Evolutionary conservation across 2,113 vertebrate species (phyloP).

Genomic region (Python bivittatus): DNA sequence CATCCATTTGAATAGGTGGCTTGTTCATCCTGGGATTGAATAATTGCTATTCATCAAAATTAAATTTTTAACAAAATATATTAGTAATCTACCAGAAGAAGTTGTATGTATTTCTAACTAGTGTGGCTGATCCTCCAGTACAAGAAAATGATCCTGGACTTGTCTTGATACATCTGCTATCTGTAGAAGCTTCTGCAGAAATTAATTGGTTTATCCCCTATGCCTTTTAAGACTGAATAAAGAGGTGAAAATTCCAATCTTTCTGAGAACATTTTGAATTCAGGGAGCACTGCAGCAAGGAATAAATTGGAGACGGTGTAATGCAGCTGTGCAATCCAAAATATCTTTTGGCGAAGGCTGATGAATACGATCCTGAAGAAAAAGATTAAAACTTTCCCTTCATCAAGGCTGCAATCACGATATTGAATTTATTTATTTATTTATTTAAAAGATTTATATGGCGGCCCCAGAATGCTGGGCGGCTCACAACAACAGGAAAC

Average conservation of each 20-base stretch:
- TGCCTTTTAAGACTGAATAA: background rate
- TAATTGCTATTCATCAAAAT: background rate
- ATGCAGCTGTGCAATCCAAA: background rate
- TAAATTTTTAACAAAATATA: background rate
- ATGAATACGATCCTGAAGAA: background rate
- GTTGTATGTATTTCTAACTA: background rate
- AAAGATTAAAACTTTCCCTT: background rate
- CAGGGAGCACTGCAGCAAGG: background rate
- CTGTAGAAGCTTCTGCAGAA: background rate
- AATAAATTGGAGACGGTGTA: conserved; percentile 12
- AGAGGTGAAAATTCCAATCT: background rate
- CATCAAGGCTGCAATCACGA: background rate
- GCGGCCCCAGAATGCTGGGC: too few relatives aligned
- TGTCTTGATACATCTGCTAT: background rate
- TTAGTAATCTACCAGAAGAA: background rate
- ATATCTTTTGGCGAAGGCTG: background rate
- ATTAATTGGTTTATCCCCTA: background rate
- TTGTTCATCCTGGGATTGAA: background rate
- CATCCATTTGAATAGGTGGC: background rate
- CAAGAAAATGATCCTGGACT: background rate
- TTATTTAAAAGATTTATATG: too few relatives aligned
- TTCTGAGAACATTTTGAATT: conserved; percentile 20
- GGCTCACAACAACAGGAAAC: too few relatives aligned
- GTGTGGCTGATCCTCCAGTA: background rate
- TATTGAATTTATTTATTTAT: too few relatives aligned